Percentiles rank a stretch among this genome's conserved stretches.
Evolutionary conservation across 64 coral and sea anemone genomes (phyloP).

Genomic region (Montipora foliosa): DNA sequence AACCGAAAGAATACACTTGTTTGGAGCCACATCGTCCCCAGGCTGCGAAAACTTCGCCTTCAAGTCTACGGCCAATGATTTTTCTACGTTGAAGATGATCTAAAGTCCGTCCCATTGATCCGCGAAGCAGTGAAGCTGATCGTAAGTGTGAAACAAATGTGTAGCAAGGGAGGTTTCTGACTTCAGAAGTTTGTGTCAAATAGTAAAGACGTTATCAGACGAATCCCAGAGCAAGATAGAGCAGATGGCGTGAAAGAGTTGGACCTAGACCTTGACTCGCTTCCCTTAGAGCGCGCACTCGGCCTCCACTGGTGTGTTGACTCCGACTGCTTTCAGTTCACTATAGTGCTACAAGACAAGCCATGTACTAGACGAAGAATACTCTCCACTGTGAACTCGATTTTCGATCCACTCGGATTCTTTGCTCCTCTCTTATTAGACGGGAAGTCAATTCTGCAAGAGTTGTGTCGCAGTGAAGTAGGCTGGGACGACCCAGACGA

Average conservation of each 20-base stretch:
- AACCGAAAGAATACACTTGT: slow-evolving; percentile 24
- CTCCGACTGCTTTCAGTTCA: neutral
- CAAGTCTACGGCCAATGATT: slow-evolving; percentile 26
- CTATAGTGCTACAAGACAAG: neutral
- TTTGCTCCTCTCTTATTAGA: neutral
- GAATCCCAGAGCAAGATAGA: neutral
- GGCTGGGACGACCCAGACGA: neutral
- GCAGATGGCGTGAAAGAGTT: too few species aligned
- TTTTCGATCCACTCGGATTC: slow-evolving; percentile 9
- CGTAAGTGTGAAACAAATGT: slow-evolving; percentile 12
- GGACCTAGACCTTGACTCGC: too few species aligned
- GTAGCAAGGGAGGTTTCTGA: slow-evolving; percentile 18
- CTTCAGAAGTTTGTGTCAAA: slow-evolving; percentile 41
- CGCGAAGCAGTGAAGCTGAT: slow-evolving; percentile 1
- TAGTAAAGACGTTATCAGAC: neutral
- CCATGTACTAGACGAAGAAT: slow-evolving; percentile 2
- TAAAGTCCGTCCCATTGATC: neutral
- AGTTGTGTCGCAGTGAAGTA: neutral
- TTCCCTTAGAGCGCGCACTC: neutral
- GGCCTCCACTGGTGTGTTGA: neutral
- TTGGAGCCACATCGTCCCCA: slow-evolving; percentile 62
- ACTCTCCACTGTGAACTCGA: neutral
- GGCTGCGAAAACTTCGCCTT: slow-evolving; percentile 54
- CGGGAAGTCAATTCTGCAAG: neutral
- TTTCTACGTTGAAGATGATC: slow-evolving; percentile 49